A percentile compares a stretch with the other conserved stretches of the same genome.
These are phyloP conservation scores for Electrophaes corylata DNA, from an alignment of 2,888 invertebrate genomes.

Conservation along the genomic window DNA sequence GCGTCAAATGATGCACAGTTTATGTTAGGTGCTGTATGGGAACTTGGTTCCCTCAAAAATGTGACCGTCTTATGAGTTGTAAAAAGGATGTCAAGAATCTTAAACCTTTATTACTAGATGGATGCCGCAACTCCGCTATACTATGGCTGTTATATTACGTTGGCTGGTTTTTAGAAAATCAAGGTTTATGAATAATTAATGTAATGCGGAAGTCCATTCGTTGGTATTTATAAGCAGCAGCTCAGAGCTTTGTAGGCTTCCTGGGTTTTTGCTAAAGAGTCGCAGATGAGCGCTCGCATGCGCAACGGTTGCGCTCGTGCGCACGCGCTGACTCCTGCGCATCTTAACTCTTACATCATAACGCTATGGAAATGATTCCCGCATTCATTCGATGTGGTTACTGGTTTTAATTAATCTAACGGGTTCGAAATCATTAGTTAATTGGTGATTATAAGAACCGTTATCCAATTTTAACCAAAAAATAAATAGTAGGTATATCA, in stretches of 20 bases:
- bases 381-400: conserved; percentile 55
- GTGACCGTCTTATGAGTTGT: not conserved
- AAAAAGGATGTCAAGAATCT: not conserved
- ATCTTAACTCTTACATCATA: conserved; percentile 64
- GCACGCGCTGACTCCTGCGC: conserved; percentile 46
- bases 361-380: conserved; percentile 55
- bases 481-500: conserved; percentile 6
- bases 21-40: conserved; percentile 30
- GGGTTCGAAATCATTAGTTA: conserved; percentile 43
- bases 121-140: not conserved
- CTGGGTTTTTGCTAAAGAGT: conserved; percentile 69
- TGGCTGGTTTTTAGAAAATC: not conserved
- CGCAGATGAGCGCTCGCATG: conserved; percentile 35
- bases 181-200: conserved; percentile 56
- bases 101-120: not conserved
- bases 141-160: conserved; percentile 2
- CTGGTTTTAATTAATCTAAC: conserved; percentile 61
- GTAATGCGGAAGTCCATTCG: conserved; percentile 71
- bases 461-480: not conserved
- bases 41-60: conserved; percentile 4
- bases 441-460: conserved; percentile 21
- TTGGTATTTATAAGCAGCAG: conserved; percentile 74
- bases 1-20: conserved; percentile 35
- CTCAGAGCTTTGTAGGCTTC: conserved; percentile 61
- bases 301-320: conserved; percentile 59